Base-by-base conservation (phyloP, 2,888 invertebrate species). In the Loripinus fragilis region DNA sequence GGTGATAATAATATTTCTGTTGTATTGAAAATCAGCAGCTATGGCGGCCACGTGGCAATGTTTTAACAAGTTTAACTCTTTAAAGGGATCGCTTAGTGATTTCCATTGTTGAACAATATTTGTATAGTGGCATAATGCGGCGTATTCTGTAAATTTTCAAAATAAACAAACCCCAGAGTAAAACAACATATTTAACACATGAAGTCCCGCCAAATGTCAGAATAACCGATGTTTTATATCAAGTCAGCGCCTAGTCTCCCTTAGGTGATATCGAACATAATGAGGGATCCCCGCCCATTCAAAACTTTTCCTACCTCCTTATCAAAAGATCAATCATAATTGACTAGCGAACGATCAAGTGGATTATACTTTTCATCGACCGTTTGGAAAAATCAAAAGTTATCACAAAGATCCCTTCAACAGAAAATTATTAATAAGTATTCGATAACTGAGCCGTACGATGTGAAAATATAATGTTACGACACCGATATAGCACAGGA, bases 121-220 rank as follows among this genome's bases (percentile, higher is more conserved):
- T 60, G 28, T 23, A 60, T 60, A 17, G 60, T 60, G 17, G 60
- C 17, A 33, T 60, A 60, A 60, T 69, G 28, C 48, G 30, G 28
- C 48, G 48, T 30, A 48, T 76, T 60, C n/a, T 33, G 76, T 70
- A 75, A 75, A 75, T 80, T 76, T 72, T 20, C 55, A 72, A 73
- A 60, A 73, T 76, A 80, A 80, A 80, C 38, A 79, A 38, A 42
- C 70, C 73, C 23, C 15, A 17, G 70, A 80, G 72, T 48, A 76
- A 52, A 80, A 70, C 48, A 80, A 80, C 73, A 80, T 72, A 66
- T 76, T 33, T 65, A 25, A 65, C 70, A 70, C 23, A 45, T 65
- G 60, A 60, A 33, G 17, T 1, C 20, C 33, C 20, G 17, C 5
- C 60, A 30, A 33, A 60, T 60, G 60, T 30, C 60, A 60, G 33